A percentile compares a stretch with the other conserved stretches of the same genome.
These are phyloP conservation scores for Meandrina meandrites DNA, from an alignment of 92 coral and sea anemone genomes.

Conservation along the genomic window DNA sequence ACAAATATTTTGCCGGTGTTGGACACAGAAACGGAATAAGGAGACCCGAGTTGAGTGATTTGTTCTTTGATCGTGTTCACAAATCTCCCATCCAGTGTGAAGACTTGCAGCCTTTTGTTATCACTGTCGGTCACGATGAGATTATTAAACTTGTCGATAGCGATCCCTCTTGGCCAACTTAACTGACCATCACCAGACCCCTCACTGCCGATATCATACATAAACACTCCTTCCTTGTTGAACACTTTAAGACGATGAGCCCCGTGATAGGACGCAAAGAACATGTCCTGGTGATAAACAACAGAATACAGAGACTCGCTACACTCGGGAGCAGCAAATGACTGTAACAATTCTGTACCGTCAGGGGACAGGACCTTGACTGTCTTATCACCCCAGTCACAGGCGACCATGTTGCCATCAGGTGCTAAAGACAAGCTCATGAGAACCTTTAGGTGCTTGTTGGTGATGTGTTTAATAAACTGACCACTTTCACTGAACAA, in stretches of 20 bases:
- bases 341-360: background rate
- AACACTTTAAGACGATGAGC: slow-evolving; percentile 46
- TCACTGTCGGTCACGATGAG: slow-evolving; percentile 47
- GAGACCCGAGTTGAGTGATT: background rate
- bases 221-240: slow-evolving; percentile 43
- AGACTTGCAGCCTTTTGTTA: slow-evolving; percentile 44
- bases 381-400: background rate
- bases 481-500: background rate
- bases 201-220: slow-evolving; percentile 28
- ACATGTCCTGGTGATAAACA: slow-evolving; percentile 21
- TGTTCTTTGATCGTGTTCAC: background rate
- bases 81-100: slow-evolving; percentile 53
- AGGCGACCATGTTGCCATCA: background rate
- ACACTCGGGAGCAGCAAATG: background rate
- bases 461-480: background rate
- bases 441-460: background rate
- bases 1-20: background rate
- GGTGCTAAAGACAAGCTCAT: background rate
- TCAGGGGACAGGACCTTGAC: slow-evolving; percentile 30
- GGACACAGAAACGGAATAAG: background rate
- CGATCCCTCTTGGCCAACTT: slow-evolving; percentile 38
- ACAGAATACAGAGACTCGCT: background rate
- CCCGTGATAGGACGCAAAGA: slow-evolving; percentile 46
- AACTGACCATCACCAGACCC: slow-evolving; percentile 36
- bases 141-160: slow-evolving; percentile 45